Base-by-base conservation (phyloP, 2,113 vertebrate genomes). In the Hemichromis elongatus region DNA sequence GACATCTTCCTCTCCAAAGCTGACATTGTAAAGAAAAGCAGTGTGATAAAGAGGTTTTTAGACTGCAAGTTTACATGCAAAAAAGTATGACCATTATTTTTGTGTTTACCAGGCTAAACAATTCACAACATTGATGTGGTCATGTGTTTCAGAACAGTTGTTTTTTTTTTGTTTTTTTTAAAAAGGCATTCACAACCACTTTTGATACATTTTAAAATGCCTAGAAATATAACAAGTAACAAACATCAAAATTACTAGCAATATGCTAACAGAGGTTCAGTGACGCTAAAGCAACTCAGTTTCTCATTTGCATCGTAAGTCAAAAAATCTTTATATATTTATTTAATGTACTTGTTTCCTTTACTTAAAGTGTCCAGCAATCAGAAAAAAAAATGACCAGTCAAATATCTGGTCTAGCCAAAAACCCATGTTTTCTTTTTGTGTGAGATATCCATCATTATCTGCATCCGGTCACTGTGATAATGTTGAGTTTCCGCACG, bases 1-100 rank as follows among this genome's bases (percentile, higher is more conserved):
- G 98, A 99, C 96, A 99, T 99, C 96, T 99, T 99, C 94, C 98
- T 97, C 94, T 99, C 99, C 96, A 99, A 94, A 92, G 97, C 99
- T 99, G 95, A n/a, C 84, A 93, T 82, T 86, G 91, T 53, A 63
- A 78, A 30, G 52, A 82, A 45, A 55, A 77, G 35, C 40, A 77
- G 6, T 54, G 26, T 21, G 19, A 53, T 45, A n/a, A 77, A 28
- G 10, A 30, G 45, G 70, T 52, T 75, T 75, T 33, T n/a, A 75
- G 45, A 19, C 33, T 52, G 10, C 10, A 63, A 63, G 24, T 57
- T 33, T 21, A 24, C 26, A 59, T 56, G 16, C 11, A 78, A 26
- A 28, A 13, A 68, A 77, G 21, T 52, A 75, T 3, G 45, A 52
- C 18, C 1, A 1, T 50, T 75, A 28, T 75, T 75, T 75, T 6